Conservation (phyloP, 2,113 vertebrate species). For the Jaculus jaculus region DNA sequence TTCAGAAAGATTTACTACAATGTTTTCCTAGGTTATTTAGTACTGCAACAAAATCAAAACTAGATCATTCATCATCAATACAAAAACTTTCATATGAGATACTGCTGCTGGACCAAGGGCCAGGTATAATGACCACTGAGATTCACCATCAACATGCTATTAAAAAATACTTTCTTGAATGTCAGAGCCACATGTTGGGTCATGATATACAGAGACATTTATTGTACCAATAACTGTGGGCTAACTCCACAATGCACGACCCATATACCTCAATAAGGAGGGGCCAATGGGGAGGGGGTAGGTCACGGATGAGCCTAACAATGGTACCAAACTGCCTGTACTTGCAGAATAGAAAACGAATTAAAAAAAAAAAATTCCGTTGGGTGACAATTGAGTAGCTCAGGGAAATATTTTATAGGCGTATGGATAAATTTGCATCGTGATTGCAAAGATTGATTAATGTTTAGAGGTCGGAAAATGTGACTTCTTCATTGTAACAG, state of each 20-base stretch:
- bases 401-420: conserved; percentile 18
- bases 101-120: neutral
- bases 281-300: too few species aligned
- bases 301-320: too few species aligned
- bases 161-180: too few species aligned
- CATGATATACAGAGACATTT: too few species aligned
- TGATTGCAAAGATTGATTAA: conserved; percentile 32
- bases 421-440: neutral
- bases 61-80: neutral
- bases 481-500: neutral
- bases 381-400: conserved; percentile 47
- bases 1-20: too few species aligned
- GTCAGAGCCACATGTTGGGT: too few species aligned
- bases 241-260: too few species aligned
- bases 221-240: too few species aligned
- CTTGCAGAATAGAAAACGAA: too few species aligned
- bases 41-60: neutral
- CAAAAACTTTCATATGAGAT: neutral
- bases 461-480: neutral
- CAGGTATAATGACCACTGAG: neutral
- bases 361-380: too few species aligned
- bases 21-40: neutral
- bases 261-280: too few species aligned
- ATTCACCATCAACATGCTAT: neutral
- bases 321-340: too few species aligned